Base-by-base conservation (phyloP, 2,888 invertebrate species). In the Boloria euphrosyne region DNA sequence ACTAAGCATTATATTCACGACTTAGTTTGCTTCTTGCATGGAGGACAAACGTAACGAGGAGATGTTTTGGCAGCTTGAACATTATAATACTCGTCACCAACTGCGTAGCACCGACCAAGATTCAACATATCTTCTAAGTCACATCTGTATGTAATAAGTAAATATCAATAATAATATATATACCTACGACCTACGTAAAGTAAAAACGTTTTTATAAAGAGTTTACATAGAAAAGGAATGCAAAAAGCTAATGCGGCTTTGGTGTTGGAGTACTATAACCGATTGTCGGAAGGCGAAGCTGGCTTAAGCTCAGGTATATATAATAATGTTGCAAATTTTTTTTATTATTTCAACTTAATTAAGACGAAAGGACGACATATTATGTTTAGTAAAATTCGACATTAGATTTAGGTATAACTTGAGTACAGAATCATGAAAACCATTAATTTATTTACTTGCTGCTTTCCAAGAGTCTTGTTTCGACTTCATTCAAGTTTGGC, bases 61-160 rank as follows among this genome's bases (percentile, higher is more conserved):
- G 70, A 74, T 2, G 71, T 67, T 69, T 83, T 84, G 68, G 80
- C 76, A 0, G 84, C 77, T 31, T 83, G 83, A 3, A 87, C n/a
- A 68, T 1, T 3, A 22, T 66, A 77, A 72, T 91, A 90, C 31
- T 89, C 88, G 16, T 90, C 87, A 2, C 90, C 90, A 1, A 81
- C 67, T 0, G 90, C 90, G 70, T 83, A 83, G 63, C 90, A 89
- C 0, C 84, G 81, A 16, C 91, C 91, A 46, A 91, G 74, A 71
- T 84, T 85, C 66, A 90, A 61, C 84, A 86, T 86, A 66, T 90
- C 90, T 72, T 86, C 82, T 2, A 91, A 74, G 50, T 90, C 88
- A 64, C 83, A 83, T 62, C 90, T 91, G 74, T 1, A 27, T 14
- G 16, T 13, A 17, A 4, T 27, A 49, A 31, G 6, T 4, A 58